Conservation (phyloP, 2,888 invertebrate species). For the Macrophya annulata region DNA sequence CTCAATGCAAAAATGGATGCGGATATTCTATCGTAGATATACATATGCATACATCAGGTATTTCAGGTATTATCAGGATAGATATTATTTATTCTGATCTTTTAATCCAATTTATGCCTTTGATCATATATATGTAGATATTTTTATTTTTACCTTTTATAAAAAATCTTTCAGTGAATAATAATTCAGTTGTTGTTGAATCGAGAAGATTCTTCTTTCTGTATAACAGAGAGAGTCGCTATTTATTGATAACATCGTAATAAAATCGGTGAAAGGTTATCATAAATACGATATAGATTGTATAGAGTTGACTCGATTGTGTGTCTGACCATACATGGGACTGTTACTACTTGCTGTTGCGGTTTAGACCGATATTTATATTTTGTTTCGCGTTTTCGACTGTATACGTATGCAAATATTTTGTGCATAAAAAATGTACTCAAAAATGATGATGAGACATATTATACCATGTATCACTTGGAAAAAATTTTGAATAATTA, state of each 20-base stretch:
- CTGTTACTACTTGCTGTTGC: slow-evolving; percentile 3
- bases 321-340: background rate
- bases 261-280: slow-evolving; percentile 6
- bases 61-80: no score
- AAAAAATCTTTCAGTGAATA: background rate
- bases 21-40: background rate
- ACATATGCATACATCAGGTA: background rate
- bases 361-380: background rate
- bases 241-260: background rate
- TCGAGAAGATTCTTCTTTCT: background rate
- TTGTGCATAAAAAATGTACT: background rate
- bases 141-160: background rate
- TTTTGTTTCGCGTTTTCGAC: background rate
- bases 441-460: background rate
- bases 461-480: background rate
- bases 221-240: background rate
- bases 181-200: background rate
- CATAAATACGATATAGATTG: background rate
- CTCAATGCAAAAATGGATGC: background rate
- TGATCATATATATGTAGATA: slow-evolving; percentile 3
- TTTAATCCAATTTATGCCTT: slow-evolving; percentile 5
- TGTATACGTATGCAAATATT: background rate
- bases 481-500: slow-evolving; percentile 32
- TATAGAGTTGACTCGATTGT: background rate
- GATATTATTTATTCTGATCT: slow-evolving; percentile 14